phyloP scores from a whole-genome alignment of 2,113 vertebrate species.

The Dipodomys ordii region DNA sequence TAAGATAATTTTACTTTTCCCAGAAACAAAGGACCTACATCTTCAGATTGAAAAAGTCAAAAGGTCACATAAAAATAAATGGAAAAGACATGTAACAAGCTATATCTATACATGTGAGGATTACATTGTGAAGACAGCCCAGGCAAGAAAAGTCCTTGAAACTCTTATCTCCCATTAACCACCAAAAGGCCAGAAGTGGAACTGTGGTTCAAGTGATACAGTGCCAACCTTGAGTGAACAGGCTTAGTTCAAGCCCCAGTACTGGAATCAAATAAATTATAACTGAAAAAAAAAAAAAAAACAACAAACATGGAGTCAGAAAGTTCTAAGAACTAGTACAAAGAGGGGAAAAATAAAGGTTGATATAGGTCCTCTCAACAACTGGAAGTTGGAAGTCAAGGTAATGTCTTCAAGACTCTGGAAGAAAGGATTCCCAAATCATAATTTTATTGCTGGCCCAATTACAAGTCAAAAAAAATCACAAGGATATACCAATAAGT shows the following conservation, averaged over 20 bases:
- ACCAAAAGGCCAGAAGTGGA: too few relatives aligned
- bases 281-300: too few relatives aligned
- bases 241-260: too few relatives aligned
- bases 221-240: too few relatives aligned
- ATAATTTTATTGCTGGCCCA: background rate
- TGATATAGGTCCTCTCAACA: background rate
- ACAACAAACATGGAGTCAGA: background rate
- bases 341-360: background rate
- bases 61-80: background rate
- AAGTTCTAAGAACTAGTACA: background rate
- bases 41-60: constrained; percentile 11
- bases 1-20: background rate
- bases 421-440: constrained; percentile 23
- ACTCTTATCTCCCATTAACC: too few relatives aligned
- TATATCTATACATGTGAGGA: background rate
- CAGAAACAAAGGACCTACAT: background rate
- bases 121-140: too few relatives aligned
- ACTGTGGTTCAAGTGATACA: too few relatives aligned
- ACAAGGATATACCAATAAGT: background rate
- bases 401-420: background rate
- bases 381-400: background rate
- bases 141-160: too few relatives aligned
- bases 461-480: background rate
- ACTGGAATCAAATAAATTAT: too few relatives aligned
- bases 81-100: background rate